Conservation (phyloP, 30 jellyfish, hydroid and myxozoan genomes). For the Aurelia sp. region DNA sequence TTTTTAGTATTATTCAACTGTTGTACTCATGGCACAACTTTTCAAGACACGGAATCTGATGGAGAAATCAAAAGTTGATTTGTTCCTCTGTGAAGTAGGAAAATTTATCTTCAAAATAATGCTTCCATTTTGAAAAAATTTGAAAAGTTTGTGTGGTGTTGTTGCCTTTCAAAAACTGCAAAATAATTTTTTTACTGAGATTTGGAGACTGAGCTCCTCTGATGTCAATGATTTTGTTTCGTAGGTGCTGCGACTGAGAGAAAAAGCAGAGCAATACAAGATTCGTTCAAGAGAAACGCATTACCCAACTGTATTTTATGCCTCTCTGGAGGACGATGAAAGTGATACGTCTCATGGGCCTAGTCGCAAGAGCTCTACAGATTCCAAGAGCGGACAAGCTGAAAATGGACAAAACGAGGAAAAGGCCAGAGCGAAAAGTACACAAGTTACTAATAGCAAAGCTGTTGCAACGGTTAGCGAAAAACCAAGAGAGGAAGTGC, state of each 20-base stretch:
- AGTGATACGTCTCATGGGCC: slow-evolving; percentile 21
- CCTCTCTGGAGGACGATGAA: slow-evolving; percentile 54
- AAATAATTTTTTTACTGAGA: no score
- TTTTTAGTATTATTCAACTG: no score
- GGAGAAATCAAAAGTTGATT: no score
- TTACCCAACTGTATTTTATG: slow-evolving; percentile 70
- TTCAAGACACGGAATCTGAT: no score
- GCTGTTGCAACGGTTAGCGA: background rate
- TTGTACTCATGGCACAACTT: no score
- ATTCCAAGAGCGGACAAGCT: background rate
- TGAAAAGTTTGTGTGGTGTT: no score
- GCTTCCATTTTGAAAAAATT: no score
- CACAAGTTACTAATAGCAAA: background rate
- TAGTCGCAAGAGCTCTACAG: background rate
- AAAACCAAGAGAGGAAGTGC: background rate
- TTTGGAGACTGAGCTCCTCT: no score
- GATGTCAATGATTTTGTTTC: background rate
- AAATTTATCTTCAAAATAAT: no score
- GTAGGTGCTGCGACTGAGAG: slow-evolving; percentile 68
- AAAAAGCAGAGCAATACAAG: slow-evolving; percentile 64
- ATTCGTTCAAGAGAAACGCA: slow-evolving; percentile 74
- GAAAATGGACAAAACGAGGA: background rate
- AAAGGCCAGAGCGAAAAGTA: background rate
- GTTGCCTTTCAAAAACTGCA: no score
- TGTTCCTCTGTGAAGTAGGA: no score